Evolutionary conservation across 2,888 invertebrate genomes (phyloP).

Genomic region (Alloplasta piceator): DNA sequence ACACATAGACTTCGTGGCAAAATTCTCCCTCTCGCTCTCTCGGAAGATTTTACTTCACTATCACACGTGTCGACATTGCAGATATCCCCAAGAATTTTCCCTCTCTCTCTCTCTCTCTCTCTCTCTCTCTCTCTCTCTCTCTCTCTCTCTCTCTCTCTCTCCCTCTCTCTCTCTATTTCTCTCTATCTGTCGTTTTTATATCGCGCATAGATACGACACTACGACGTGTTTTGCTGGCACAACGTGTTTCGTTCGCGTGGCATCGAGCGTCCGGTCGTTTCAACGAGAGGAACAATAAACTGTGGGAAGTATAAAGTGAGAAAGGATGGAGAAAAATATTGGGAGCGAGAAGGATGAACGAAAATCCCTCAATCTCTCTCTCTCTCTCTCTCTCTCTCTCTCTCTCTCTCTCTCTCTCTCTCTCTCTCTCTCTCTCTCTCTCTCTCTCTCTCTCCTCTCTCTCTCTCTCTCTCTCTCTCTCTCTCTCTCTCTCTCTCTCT

Average conservation of each 20-base stretch:
- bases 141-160: not conserved
- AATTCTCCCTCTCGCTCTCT: not conserved
- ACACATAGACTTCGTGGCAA: not conserved
- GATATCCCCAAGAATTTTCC: constrained; percentile 32
- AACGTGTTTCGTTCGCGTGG: constrained; percentile 56
- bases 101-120: constrained; percentile 3
- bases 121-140: constrained; percentile 7
- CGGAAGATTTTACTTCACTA: constrained; percentile 25
- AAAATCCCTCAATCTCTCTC: not conserved
- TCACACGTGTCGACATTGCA: constrained; percentile 35
- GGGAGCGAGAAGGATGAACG: no score
- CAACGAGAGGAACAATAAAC: constrained; percentile 68
- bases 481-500: constrained; percentile 55
- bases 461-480: no score
- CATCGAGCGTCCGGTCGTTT: constrained; percentile 54
- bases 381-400: constrained; percentile 22
- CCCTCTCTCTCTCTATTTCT: not conserved
- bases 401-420: constrained; percentile 18
- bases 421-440: constrained; percentile 5
- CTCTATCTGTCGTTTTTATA: not conserved
- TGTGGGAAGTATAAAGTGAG: not conserved
- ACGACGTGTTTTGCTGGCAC: constrained; percentile 50
- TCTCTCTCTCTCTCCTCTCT: not conserved
- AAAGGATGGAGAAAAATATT: no score
- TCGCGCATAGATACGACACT: constrained; percentile 19